Conservation (phyloP, 2,113 vertebrate genomes). For the Lophura nycthemera region DNA sequence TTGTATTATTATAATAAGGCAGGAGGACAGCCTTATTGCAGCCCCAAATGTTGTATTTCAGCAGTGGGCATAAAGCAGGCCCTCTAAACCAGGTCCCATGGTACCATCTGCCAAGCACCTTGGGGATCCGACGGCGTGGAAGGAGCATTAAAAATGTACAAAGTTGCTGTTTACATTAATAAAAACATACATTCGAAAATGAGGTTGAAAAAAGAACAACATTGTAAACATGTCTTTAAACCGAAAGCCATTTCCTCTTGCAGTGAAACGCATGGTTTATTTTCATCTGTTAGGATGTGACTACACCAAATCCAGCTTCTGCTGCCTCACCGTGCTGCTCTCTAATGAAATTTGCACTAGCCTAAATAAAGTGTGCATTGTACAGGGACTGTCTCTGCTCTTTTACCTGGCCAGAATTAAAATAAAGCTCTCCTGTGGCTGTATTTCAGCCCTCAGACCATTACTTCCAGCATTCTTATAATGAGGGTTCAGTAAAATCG, state of each 20-base stretch:
- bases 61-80: neutral
- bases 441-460: constrained; percentile 1
- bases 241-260: constrained; percentile 20
- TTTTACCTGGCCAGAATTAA: constrained; percentile 17
- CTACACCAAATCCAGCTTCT: neutral
- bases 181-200: constrained; percentile 57
- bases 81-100: neutral
- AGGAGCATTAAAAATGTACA: constrained; percentile 62
- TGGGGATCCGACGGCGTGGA: neutral
- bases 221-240: constrained; percentile 38
- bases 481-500: constrained; percentile 49
- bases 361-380: neutral
- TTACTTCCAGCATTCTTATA: constrained; percentile 40
- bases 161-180: constrained; percentile 52
- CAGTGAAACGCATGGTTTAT: neutral
- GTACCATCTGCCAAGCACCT: constrained; percentile 58
- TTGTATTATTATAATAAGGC: neutral
- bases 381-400: neutral
- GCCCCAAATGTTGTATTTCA: constrained; percentile 18
- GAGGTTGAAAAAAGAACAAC: constrained; percentile 27
- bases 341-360: neutral
- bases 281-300: neutral
- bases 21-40: constrained; percentile 18
- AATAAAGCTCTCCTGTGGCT: neutral
- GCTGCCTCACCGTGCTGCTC: neutral